Conservation (phyloP, 2,797 vertebrate genomes). For the Eospalax fontanierii region DNA sequence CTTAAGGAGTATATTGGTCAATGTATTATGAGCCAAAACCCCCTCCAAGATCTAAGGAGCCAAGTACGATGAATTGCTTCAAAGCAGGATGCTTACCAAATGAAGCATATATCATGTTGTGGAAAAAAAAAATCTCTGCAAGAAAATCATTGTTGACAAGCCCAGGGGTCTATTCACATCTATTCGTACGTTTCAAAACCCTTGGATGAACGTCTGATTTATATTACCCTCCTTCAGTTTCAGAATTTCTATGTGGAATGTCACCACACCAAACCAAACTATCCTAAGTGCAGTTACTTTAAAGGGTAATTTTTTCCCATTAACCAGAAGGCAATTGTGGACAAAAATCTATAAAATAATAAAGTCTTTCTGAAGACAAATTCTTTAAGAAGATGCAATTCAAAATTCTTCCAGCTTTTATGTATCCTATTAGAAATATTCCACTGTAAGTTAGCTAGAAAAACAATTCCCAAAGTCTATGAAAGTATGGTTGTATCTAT, state of each 20-base stretch:
- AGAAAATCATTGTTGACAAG: slow-evolving; percentile 56
- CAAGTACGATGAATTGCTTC: slow-evolving; percentile 12
- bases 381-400: slow-evolving; percentile 54
- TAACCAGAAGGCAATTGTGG: slow-evolving; percentile 40
- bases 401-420: slow-evolving; percentile 43
- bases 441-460: slow-evolving; percentile 28
- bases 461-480: neutral
- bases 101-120: neutral
- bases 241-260: slow-evolving; percentile 34
- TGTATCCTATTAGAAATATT: neutral
- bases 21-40: slow-evolving; percentile 33
- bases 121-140: neutral
- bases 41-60: slow-evolving; percentile 40
- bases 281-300: slow-evolving; percentile 25
- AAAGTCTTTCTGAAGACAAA: slow-evolving; percentile 41
- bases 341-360: slow-evolving; percentile 35
- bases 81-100: slow-evolving; percentile 47
- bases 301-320: slow-evolving; percentile 21
- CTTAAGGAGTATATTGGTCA: slow-evolving; percentile 55
- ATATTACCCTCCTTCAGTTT: slow-evolving; percentile 43
- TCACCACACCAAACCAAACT: slow-evolving; percentile 46
- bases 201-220: slow-evolving; percentile 51
- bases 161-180: slow-evolving; percentile 8
- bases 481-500: neutral
- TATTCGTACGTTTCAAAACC: neutral